A percentile compares a stretch with the other conserved stretches of the same genome.
These are phyloP conservation scores for Erinaceus europaeus DNA, from an alignment of 2,113 vertebrate species.

Conservation along the genomic window DNA sequence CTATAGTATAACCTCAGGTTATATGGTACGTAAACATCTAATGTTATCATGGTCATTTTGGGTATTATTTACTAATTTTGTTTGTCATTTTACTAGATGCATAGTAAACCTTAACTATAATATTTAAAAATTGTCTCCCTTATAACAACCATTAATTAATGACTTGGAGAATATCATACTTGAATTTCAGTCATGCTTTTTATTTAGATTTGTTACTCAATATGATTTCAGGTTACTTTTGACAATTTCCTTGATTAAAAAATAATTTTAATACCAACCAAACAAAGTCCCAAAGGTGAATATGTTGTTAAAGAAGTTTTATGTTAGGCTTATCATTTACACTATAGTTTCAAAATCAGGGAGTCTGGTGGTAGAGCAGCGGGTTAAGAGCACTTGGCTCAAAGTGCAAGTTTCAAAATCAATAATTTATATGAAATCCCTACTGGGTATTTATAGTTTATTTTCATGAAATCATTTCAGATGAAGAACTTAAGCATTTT, in stretches of 20 bases:
- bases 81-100: slow-evolving; percentile 10
- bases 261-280: background rate
- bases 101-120: slow-evolving; percentile 26
- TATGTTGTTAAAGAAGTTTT: background rate
- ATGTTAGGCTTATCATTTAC: background rate
- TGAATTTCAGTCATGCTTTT: background rate
- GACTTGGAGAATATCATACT: background rate
- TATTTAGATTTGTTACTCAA: background rate
- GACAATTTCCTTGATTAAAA: background rate
- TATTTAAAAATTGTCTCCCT: background rate
- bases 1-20: background rate
- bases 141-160: background rate
- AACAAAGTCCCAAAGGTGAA: background rate
- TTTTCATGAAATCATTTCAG: slow-evolving; percentile 17
- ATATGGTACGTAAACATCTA: background rate
- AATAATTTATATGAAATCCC: background rate
- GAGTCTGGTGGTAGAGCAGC: too few species aligned
- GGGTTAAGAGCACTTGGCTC: too few species aligned
- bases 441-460: background rate
- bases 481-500: background rate
- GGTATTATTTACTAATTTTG: background rate
- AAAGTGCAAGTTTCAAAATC: background rate
- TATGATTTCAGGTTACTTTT: background rate
- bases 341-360: slow-evolving; percentile 21
- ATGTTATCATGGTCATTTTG: background rate